Evolutionary conservation across 2,888 invertebrate species (phyloP).

Genomic region (Platycheirus rosarum): DNA sequence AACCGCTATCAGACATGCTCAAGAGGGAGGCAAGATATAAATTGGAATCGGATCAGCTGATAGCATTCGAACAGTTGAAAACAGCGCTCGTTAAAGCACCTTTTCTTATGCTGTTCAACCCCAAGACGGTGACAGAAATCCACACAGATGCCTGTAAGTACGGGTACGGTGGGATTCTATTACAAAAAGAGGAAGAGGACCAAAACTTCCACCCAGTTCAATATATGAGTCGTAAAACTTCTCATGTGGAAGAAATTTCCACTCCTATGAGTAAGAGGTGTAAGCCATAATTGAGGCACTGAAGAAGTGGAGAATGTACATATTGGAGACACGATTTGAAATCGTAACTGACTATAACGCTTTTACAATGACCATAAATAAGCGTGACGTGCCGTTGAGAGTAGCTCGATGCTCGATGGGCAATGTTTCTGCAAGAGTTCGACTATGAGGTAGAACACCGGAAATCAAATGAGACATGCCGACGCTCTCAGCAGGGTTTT

Average conservation of each 20-base stretch:
- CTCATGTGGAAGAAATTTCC: conserved; percentile 75
- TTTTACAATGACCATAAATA: conserved; percentile 77
- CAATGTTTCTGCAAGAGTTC: too few species aligned
- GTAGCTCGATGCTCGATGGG: conserved; percentile 24
- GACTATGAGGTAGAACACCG: too few species aligned
- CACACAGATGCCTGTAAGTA: too few species aligned
- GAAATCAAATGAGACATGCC: too few species aligned
- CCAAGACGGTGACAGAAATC: conserved; percentile 37
- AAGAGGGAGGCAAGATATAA: conserved; percentile 51
- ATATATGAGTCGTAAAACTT: conserved; percentile 31
- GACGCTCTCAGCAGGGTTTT: too few species aligned
- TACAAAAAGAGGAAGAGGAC: too few species aligned
- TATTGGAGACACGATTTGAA: conserved; percentile 76
- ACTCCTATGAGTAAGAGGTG: conserved; percentile 76
- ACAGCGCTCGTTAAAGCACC: conserved; percentile 48
- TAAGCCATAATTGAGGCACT: conserved; percentile 33
- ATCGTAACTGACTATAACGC: conserved; percentile 77
- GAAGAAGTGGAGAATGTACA: conserved; percentile 75
- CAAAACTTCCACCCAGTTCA: conserved; percentile 34
- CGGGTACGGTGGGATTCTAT: conserved; percentile 42
- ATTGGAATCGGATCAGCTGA: conserved; percentile 44
- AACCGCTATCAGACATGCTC: conserved; percentile 77
- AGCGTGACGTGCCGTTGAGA: conserved; percentile 64
- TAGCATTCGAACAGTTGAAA: conserved; percentile 59
- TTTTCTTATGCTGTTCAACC: conserved; percentile 53